Percentiles rank a stretch among this genome's conserved stretches.
Evolutionary conservation across 2,113 vertebrate genomes (phyloP).

Genomic region (Oreochromis spilurus): DNA sequence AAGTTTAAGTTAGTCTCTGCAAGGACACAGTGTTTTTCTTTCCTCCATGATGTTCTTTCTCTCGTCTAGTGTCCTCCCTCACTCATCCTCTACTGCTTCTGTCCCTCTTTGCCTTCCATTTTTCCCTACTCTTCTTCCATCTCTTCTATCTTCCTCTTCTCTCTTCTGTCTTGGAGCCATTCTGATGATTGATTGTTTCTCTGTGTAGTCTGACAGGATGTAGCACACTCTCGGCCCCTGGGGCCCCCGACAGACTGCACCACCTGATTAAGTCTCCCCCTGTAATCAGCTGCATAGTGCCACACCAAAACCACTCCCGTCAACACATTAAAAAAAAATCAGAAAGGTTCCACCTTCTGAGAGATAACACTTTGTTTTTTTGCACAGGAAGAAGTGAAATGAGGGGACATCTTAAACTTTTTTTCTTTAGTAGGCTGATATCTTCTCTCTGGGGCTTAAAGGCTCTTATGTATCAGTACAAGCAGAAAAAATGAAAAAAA

Average conservation of each 20-base stretch:
- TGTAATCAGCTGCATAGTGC: conserved; percentile 83
- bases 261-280: conserved; percentile 87
- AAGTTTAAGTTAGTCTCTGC: conserved; percentile 41
- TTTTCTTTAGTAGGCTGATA: conserved; percentile 32
- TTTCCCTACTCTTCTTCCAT: conserved; percentile 35
- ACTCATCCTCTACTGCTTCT: neutral
- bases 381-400: conserved; percentile 19
- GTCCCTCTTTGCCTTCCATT: neutral
- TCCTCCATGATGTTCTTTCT: conserved; percentile 33
- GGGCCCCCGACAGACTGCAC: conserved; percentile 80
- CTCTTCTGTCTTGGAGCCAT: conserved; percentile 63
- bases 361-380: conserved; percentile 69
- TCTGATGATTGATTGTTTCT: conserved; percentile 96
- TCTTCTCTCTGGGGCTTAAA: conserved; percentile 66
- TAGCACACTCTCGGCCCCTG: conserved; percentile 85
- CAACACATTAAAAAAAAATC: conserved; percentile 57
- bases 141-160: conserved; percentile 43
- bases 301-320: conserved; percentile 61
- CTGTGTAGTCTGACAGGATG: conserved; percentile 84
- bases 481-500: conserved; percentile 54
- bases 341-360: conserved; percentile 60
- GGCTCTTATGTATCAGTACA: conserved; percentile 70
- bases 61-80: neutral
- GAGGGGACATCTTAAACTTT: conserved; percentile 36
- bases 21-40: conserved; percentile 71